Conservation (phyloP, 2,888 invertebrate genomes). For the Beris chalybata region DNA sequence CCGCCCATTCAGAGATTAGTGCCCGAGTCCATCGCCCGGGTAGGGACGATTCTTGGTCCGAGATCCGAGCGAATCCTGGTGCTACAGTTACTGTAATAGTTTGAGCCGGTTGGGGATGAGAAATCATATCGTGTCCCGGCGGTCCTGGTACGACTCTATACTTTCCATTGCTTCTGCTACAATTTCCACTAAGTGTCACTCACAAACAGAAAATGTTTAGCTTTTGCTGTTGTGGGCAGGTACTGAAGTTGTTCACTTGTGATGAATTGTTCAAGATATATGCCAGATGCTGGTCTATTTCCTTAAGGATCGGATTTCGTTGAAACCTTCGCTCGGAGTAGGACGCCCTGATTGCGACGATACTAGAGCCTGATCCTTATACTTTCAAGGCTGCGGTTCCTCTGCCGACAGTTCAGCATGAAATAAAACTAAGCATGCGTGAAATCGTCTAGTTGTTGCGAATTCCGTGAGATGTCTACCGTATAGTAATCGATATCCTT, state of each 20-base stretch:
- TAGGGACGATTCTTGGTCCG: too few species aligned
- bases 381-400: too few species aligned
- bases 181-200: conserved; percentile 29
- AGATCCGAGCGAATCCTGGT: too few species aligned
- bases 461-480: conserved; percentile 16
- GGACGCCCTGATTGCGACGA: too few species aligned
- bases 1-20: conserved; percentile 2
- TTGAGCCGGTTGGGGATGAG: conserved; percentile 16
- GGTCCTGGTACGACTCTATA: neutral
- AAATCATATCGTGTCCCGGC: conserved; percentile 23
- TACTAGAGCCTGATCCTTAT: too few species aligned
- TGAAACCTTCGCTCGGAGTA: too few species aligned
- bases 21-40: too few species aligned
- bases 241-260: conserved; percentile 29
- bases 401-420: neutral
- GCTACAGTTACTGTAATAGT: too few species aligned
- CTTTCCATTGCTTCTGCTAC: conserved; percentile 5
- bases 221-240: conserved; percentile 27
- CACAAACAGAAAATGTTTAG: conserved; percentile 30
- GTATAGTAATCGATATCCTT: conserved; percentile 9
- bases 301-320: neutral
- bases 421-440: conserved; percentile 27
- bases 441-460: neutral
- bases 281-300: neutral
- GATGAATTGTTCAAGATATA: conserved; percentile 11